phyloP scores from a whole-genome alignment of 1,140 invertebrate genomes.

The Dysdera silvatica region DNA sequence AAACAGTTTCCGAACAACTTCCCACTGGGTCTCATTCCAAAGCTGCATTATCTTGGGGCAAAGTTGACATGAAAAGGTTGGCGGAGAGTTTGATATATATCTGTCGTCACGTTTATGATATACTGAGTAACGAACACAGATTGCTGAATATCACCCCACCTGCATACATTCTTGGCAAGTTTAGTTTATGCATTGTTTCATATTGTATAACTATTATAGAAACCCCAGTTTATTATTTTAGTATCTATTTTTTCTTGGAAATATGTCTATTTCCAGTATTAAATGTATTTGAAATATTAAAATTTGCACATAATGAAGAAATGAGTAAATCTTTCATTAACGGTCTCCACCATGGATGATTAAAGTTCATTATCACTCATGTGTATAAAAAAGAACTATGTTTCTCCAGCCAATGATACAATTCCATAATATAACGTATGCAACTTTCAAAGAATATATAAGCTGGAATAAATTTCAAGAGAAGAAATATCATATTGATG shows the following conservation, averaged over 20 bases:
- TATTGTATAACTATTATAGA: not conserved
- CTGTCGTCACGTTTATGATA: slow-evolving; percentile 35
- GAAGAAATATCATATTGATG: no score
- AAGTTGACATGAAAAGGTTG: slow-evolving; percentile 42
- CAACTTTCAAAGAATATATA: no score
- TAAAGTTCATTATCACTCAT: no score
- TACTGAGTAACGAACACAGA: slow-evolving; percentile 37
- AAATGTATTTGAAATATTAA: not conserved
- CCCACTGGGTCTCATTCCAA: slow-evolving; percentile 32
- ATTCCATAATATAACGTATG: no score
- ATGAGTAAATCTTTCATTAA: not conserved
- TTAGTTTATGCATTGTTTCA: not conserved
- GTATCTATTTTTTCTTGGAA: not conserved
- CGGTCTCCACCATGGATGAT: not conserved
- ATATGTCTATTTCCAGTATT: not conserved
- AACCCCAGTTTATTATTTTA: not conserved
- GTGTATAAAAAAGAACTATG: no score
- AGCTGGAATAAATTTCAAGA: no score
- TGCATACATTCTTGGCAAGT: slow-evolving; percentile 50
- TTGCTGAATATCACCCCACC: slow-evolving; percentile 48
- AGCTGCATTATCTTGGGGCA: slow-evolving; percentile 49
- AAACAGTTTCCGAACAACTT: slow-evolving; percentile 35
- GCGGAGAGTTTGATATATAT: slow-evolving; percentile 39
- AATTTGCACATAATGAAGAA: not conserved
- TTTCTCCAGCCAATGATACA: no score